phyloP scores from a whole-genome alignment of 2,888 invertebrate genomes.

The Melipona beecheii region DNA sequence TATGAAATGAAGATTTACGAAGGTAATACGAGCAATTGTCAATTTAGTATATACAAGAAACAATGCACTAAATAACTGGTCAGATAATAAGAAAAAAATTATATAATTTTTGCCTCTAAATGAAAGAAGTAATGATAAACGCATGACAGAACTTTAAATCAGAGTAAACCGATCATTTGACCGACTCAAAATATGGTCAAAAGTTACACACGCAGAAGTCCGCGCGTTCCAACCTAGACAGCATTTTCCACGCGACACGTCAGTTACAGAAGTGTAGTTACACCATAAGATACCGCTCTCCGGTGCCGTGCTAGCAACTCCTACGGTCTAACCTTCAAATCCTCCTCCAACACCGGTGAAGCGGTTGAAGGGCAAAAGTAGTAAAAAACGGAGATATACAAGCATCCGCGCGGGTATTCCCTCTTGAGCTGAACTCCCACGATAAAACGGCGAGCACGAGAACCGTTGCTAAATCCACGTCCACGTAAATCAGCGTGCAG shows the following conservation, averaged over 20 bases:
- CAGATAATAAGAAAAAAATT: too few species aligned
- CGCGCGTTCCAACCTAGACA: background rate
- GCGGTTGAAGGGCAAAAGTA: background rate
- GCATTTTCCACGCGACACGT: background rate
- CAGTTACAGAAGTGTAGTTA: background rate
- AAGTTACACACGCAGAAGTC: background rate
- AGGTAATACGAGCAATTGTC: too few species aligned
- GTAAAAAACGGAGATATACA: background rate
- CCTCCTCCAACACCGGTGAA: background rate
- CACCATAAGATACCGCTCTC: background rate
- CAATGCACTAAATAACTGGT: too few species aligned
- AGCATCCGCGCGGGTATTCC: background rate
- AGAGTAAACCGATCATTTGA: background rate
- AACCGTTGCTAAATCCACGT: conserved; percentile 57
- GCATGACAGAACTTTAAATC: too few species aligned
- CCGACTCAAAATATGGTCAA: background rate
- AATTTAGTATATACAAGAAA: too few species aligned
- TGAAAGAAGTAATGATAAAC: too few species aligned
- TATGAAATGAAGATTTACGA: too few species aligned
- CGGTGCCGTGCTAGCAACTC: background rate
- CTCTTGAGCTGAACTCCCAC: background rate
- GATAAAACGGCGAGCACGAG: conserved; percentile 3
- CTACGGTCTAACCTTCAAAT: background rate
- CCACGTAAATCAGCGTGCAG: conserved; percentile 61
- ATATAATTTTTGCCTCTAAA: too few species aligned